Base-by-base conservation (phyloP, 2,888 invertebrate species). In the Pachydiplax longipennis region DNA sequence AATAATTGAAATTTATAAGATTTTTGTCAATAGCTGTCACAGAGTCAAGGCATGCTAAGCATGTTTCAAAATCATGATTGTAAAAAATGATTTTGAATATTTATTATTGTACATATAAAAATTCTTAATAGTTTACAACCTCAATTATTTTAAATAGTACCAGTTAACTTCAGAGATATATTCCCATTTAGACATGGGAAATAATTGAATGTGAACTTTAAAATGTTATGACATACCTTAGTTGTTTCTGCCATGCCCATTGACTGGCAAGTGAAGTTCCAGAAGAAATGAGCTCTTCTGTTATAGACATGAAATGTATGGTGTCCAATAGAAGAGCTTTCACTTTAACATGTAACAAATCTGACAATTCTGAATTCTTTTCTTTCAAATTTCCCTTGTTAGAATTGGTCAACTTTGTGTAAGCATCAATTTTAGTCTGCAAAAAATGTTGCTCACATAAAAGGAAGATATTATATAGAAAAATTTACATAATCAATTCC, bases 201-300 rank as follows among this genome's bases (percentile, higher is more conserved):
- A 44, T 8, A n/a, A n/a, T n/a, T n/a, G n/a, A n/a, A 10, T 10
- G 10, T 10, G 1, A 44, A 8, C 18, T 1, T 15, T 6, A 53
- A 15, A 53, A 18, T 18, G 40, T 82, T 22, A 61, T 37, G n/a
- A 90, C 91, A 92, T 94, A 97, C 96, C 98, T 96, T 83, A 99
- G 95, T 94, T 99, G 99, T 94, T 98, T 98, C 94, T 98, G 97
- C 99, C 99, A 99, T 90, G 96, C 95, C 99, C 99, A 99, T 93
- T 98, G 97, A 31, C 94, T 95, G 18, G 95, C 93, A 53, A 95
- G 95, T 0, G 97, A 96, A 93, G 96, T 96, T 92, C 96, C 95
- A 13, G 93, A 93, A 83, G 95, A 95, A 91, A 98, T 95, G 90
- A 99, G 95, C 92, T 96, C 95, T 93, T 97, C 97, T 73, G 99